Conservation (phyloP, 2,113 vertebrate genomes). For the Boulengeromyrus knoepffleri region DNA sequence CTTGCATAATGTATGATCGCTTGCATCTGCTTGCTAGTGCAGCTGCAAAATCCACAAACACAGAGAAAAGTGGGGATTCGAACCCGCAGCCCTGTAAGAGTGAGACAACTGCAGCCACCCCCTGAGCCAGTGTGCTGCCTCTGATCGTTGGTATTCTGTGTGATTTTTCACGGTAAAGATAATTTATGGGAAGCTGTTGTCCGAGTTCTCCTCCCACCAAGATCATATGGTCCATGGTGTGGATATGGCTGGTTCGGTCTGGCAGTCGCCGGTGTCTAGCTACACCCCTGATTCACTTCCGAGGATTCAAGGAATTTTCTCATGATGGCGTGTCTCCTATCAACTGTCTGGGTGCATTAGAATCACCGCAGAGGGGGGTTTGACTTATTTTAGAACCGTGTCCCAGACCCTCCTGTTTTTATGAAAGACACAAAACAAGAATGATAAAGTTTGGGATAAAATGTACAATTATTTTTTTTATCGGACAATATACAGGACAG, state of each 20-base stretch:
- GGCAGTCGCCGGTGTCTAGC: neutral
- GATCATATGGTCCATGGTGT: neutral
- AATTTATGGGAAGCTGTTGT: neutral
- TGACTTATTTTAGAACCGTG: neutral
- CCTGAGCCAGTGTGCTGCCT: neutral
- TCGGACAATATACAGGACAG: neutral
- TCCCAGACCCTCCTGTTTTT: neutral
- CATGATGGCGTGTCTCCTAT: neutral
- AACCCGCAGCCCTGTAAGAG: neutral
- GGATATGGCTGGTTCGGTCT: neutral
- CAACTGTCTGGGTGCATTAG: neutral
- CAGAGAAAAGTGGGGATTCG: neutral
- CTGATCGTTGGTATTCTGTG: neutral
- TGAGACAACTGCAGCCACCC: neutral
- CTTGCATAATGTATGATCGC: neutral
- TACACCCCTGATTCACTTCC: neutral
- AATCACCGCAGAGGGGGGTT: neutral
- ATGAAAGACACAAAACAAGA: neutral
- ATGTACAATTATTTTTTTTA: neutral
- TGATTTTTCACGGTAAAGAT: neutral
- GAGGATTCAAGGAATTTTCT: neutral
- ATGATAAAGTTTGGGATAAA: neutral
- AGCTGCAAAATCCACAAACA: neutral
- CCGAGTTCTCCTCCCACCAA: neutral
- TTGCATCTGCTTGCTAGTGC: neutral